These are phyloP conservation scores for Emydocephalus ijimae DNA, from an alignment of 2,113 vertebrate genomes.

Conservation along the genomic window DNA sequence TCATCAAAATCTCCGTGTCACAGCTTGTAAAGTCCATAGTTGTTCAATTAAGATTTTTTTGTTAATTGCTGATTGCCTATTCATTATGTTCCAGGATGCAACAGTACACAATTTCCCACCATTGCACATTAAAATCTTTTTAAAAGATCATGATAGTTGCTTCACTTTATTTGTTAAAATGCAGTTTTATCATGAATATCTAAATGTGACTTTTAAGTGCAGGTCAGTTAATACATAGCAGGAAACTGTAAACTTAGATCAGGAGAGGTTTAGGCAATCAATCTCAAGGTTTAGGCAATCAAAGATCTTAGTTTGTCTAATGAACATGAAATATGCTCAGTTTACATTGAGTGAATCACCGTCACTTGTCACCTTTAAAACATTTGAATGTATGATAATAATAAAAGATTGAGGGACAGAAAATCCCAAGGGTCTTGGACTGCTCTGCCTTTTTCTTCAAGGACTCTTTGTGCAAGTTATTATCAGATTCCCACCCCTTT, in stretches of 20 bases:
- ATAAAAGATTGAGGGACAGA: neutral
- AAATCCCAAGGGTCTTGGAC: slow-evolving; percentile 5
- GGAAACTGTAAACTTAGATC: neutral
- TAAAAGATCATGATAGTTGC: neutral
- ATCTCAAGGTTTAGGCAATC: neutral
- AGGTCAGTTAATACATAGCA: neutral
- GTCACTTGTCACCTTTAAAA: neutral
- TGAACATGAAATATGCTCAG: slow-evolving; percentile 12
- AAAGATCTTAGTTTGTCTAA: neutral
- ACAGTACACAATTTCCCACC: neutral
- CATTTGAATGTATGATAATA: slow-evolving; percentile 1
- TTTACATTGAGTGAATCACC: neutral
- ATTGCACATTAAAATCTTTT: neutral
- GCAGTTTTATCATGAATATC: neutral
- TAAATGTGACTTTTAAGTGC: neutral
- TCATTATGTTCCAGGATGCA: neutral
- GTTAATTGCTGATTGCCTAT: neutral
- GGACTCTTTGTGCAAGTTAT: slow-evolving; percentile 17
- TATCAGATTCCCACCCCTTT: slow-evolving; percentile 15
- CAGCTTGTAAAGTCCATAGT: neutral
- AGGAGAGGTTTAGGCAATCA: neutral
- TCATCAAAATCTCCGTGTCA: neutral
- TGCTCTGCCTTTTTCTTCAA: neutral
- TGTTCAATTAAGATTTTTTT: neutral
- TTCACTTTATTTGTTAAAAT: neutral